Conservation (phyloP, 2,113 vertebrate genomes). For the Piprites chloris region DNA sequence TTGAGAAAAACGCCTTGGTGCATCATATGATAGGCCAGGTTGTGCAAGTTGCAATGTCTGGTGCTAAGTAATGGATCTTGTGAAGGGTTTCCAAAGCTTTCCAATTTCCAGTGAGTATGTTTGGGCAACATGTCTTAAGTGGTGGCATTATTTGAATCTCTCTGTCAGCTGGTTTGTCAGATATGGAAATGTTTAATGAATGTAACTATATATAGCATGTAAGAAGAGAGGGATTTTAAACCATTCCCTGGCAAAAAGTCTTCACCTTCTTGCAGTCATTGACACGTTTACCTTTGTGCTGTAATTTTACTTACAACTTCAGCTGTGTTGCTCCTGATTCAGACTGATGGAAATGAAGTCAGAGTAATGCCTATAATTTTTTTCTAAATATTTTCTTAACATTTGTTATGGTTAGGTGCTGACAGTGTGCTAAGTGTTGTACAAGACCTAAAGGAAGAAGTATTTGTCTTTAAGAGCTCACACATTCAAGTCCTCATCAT, state of each 20-base stretch:
- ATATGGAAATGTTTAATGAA: not conserved
- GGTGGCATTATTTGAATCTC: not conserved
- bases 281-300: not conserved
- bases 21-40: not conserved
- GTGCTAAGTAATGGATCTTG: not conserved
- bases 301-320: not conserved
- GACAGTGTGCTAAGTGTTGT: constrained; percentile 1
- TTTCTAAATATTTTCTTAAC: not conserved
- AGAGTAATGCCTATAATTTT: not conserved
- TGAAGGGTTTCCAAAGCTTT: not conserved
- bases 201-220: not conserved
- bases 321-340: not conserved
- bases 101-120: not conserved
- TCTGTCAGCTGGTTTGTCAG: constrained; percentile 4
- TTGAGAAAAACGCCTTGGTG: not conserved
- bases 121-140: not conserved
- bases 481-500: not conserved
- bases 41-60: not conserved
- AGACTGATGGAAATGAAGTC: not conserved
- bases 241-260: not conserved
- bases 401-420: not conserved
- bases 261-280: not conserved
- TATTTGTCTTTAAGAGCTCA: not conserved
- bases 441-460: not conserved
- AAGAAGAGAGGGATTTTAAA: not conserved